Percentiles rank a stretch among this genome's conserved stretches.
Evolutionary conservation across 2,113 vertebrate genomes (phyloP).

Genomic region (Corydoras sp.): DNA sequence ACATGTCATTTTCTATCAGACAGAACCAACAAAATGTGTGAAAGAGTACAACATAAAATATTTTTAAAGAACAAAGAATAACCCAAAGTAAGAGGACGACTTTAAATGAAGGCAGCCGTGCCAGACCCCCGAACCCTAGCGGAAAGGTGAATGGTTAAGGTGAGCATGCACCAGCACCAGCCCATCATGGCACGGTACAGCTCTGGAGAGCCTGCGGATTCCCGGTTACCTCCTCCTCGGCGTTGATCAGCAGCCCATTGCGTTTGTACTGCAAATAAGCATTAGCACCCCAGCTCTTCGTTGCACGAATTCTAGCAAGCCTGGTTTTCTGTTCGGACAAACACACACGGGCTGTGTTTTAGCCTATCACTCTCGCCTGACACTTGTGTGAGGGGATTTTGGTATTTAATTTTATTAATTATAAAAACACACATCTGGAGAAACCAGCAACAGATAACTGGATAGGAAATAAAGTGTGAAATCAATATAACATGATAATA

Average conservation of each 20-base stretch:
- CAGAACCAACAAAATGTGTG: background rate
- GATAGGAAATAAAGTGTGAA: too few species aligned
- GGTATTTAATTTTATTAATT: background rate
- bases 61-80: background rate
- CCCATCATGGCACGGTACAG: conserved; percentile 51
- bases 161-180: conserved; percentile 50
- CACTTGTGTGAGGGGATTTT: conserved; percentile 16
- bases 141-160: conserved; percentile 24
- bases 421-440: too few species aligned
- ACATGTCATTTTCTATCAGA: too few species aligned
- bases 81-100: conserved; percentile 19
- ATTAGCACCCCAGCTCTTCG: conserved; percentile 89
- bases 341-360: conserved; percentile 65
- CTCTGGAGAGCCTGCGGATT: conserved; percentile 33
- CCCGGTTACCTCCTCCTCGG: conserved; percentile 83
- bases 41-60: background rate
- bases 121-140: conserved; percentile 23
- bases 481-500: too few species aligned
- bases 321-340: conserved; percentile 88
- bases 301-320: conserved; percentile 88
- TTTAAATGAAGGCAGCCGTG: conserved; percentile 34
- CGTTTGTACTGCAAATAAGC: conserved; percentile 98
- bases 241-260: conserved; percentile 85
- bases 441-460: too few species aligned
- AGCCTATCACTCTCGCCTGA: conserved; percentile 50